phyloP scores from a whole-genome alignment of 1,140 invertebrate genomes.

The Drosophila virilis region DNA sequence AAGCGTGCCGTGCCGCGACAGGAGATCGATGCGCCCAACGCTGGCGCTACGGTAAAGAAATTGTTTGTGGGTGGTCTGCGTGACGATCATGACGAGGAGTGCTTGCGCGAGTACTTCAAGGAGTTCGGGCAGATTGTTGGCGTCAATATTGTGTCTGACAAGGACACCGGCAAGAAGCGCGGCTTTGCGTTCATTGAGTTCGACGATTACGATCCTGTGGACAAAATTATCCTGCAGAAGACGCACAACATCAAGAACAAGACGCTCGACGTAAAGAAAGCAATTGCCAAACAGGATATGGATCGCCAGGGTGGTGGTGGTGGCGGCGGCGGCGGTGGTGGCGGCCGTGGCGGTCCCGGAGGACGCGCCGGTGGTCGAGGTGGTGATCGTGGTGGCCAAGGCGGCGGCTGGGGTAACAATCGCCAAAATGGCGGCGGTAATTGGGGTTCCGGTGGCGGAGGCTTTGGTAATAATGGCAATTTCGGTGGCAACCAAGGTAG shows the following conservation, averaged over 20 bases:
- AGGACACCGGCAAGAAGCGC: slow-evolving; percentile 95
- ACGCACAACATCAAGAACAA: slow-evolving; percentile 91
- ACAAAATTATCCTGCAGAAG: slow-evolving; percentile 94
- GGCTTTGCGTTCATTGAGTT: slow-evolving; percentile 99
- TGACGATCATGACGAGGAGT: slow-evolving; percentile 95
- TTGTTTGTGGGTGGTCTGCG: slow-evolving; percentile 97
- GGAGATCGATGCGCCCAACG: slow-evolving; percentile 95
- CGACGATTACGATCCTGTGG: slow-evolving; percentile 98
- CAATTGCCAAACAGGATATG: slow-evolving; percentile 89
- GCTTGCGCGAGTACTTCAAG: slow-evolving; percentile 93
- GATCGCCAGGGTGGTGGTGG: slow-evolving; percentile 84
- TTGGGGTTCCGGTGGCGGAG: slow-evolving; percentile 84
- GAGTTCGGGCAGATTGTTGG: slow-evolving; percentile 93
- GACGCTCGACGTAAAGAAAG: slow-evolving; percentile 92
- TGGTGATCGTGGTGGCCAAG: slow-evolving; percentile 67
- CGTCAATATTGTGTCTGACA: slow-evolving; percentile 96
- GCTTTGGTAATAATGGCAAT: slow-evolving; percentile 74
- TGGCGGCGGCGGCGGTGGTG: slow-evolving; percentile 56
- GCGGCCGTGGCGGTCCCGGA: slow-evolving; percentile 56
- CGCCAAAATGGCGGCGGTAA: slow-evolving; percentile 84
- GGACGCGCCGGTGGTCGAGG: slow-evolving; percentile 56
- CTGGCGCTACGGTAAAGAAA: slow-evolving; percentile 97
- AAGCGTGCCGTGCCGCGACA: slow-evolving; percentile 98
- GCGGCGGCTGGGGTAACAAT: slow-evolving; percentile 72
- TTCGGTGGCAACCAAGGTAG: slow-evolving; percentile 61